Base-by-base conservation (phyloP, 1,140 invertebrate genomes). In the Zeugodacus cucurbitae region DNA sequence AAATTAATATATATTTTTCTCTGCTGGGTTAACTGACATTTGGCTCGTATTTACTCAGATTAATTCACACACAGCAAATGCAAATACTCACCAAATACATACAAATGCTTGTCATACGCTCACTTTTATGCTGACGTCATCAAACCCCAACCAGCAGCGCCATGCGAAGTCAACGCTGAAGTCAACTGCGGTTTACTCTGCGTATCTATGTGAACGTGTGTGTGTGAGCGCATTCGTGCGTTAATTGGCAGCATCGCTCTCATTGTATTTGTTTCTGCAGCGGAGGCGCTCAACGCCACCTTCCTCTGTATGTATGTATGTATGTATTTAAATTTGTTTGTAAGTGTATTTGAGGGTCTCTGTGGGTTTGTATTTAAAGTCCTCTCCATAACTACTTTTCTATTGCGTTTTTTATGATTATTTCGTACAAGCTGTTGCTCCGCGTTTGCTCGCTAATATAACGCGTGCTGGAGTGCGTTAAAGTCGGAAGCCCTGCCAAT, bases 401-500 rank as follows among this genome's bases (percentile, higher is more conserved):
- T 14, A n/a, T 41, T n/a, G 17, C 37, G 20, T 74, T 44, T 44
- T 74, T 74, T 74, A 20, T 74, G 17, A 37, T 41, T 11, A 54
- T 41, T 82, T n/a, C 34, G 41, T 48, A 6, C 17, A 82, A 10
- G 74, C 41, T 82, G 74, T 82, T 48, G 74, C 41, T 41, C n/a
- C n/a, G 34, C 70, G 11, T 14, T 44, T 44, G 70, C 41, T 48
- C 11, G n/a, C 22, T 17, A 44, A 48, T 29, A 54, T 48, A n/a
- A 14, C n/a, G n/a, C 34, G 22, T 34, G 8, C 85, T 59, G 34
- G 26, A 37, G 14, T 32, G 29, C 20, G 10, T 26, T 58, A 29
- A 59, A 34, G 48, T 34, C n/a, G 54, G 85, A 86, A 86, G 85
- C 85, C 85, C 8, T 59, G 48, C 57, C 34, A 86, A 58, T 86